phyloP scores from a whole-genome alignment of 2,797 vertebrate genomes.

The Peromyscus melanophrys region DNA sequence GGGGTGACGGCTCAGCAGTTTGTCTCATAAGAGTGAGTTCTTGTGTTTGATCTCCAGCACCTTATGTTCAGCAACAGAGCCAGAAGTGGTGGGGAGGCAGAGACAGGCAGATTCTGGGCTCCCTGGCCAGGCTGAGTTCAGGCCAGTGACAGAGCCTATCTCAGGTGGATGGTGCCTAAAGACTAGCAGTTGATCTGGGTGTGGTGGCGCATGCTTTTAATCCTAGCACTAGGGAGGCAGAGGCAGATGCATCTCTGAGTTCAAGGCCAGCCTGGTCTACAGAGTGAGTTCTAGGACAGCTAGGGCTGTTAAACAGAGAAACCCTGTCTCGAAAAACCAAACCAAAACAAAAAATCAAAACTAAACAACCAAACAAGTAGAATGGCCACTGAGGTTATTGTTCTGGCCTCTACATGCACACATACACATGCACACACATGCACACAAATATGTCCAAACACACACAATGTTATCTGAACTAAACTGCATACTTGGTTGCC shows the following conservation, averaged over 20 bases:
- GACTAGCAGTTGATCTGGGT: not conserved
- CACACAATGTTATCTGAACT: not conserved
- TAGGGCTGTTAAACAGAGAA: not conserved
- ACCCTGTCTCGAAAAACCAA: not conserved
- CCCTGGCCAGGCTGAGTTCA: not conserved
- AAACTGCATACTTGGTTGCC: fast-evolving
- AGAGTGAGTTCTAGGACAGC: not conserved
- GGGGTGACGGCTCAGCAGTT: not conserved
- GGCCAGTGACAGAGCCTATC: not conserved
- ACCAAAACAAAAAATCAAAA: not conserved
- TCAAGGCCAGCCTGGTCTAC: not conserved
- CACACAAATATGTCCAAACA: not conserved
- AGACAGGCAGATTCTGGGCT: not conserved
- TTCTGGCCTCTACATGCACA: not conserved
- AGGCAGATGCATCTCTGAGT: not conserved
- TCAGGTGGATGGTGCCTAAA: not conserved
- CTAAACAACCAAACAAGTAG: not conserved
- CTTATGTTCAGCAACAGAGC: not conserved
- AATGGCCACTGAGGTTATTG: not conserved
- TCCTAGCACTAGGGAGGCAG: not conserved
- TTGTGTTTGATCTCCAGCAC: not conserved
- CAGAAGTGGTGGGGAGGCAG: not conserved
- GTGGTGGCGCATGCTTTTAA: not conserved
- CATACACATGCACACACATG: not conserved
- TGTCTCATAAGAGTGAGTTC: not conserved